These are phyloP conservation scores for Phaenicophaeus curvirostris DNA, from an alignment of 2,797 vertebrate species.

Conservation along the genomic window DNA sequence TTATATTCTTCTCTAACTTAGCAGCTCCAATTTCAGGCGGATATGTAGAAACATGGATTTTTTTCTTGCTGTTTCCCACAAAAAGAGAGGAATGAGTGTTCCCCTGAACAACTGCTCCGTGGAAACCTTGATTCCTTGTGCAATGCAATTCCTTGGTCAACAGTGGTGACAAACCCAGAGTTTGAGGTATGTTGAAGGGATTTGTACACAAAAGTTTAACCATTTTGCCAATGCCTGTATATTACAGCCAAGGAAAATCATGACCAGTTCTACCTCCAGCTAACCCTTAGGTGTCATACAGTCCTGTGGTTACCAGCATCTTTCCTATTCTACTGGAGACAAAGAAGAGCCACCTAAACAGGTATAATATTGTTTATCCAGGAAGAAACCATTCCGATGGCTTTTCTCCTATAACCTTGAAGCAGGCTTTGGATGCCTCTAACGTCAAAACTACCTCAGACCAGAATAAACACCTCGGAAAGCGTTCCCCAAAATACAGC, in stretches of 20 bases:
- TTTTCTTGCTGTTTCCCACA: neutral
- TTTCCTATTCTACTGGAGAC: neutral
- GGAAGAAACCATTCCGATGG: neutral
- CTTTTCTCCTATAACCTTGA: neutral
- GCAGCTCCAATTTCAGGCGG: fast-evolving
- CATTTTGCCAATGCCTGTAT: neutral
- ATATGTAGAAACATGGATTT: neutral
- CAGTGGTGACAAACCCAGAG: neutral
- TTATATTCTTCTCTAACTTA: neutral
- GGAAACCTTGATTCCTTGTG: fast-evolving
- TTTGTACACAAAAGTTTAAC: neutral
- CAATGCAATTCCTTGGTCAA: neutral
- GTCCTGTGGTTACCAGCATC: neutral
- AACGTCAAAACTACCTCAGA: neutral
- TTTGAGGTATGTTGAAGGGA: neutral
- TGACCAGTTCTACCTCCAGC: neutral
- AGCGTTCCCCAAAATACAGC: neutral
- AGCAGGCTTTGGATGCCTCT: neutral
- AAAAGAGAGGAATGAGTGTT: neutral
- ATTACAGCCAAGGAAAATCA: neutral
- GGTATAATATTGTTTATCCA: neutral
- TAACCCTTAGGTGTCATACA: neutral
- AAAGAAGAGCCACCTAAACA: neutral
- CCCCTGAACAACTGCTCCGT: neutral
- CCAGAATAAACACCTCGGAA: neutral